These are phyloP conservation scores for Glossosoma conforme DNA, from an alignment of 1,140 invertebrate species.

Conservation along the genomic window DNA sequence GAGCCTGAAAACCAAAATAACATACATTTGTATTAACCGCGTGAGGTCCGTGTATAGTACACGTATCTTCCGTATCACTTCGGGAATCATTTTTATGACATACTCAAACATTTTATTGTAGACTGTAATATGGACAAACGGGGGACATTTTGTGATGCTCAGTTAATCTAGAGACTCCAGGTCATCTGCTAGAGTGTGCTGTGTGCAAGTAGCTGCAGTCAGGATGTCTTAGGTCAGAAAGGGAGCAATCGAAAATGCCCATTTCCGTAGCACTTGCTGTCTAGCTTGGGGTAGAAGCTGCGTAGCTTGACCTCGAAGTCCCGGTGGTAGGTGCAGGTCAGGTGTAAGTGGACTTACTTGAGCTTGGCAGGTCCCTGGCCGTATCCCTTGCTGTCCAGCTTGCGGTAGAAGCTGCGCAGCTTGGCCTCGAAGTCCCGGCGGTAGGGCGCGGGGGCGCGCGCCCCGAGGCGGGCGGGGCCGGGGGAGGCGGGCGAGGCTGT, in stretches of 20 bases:
- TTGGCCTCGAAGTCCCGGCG: slow-evolving; percentile 93
- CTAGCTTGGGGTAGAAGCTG: not conserved
- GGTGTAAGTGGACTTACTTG: slow-evolving; percentile 63
- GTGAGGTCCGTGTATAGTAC: not conserved
- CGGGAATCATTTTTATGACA: too few relatives aligned
- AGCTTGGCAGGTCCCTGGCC: slow-evolving; percentile 94
- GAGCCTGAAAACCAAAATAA: slow-evolving; percentile 56
- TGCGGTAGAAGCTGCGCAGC: slow-evolving; percentile 89
- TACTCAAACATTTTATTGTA: too few relatives aligned
- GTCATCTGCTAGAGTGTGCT: too few relatives aligned
- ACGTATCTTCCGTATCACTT: too few relatives aligned
- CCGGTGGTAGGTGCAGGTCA: too few relatives aligned
- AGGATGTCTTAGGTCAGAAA: too few relatives aligned
- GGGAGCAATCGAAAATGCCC: too few relatives aligned
- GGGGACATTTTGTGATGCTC: too few relatives aligned
- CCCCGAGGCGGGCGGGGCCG: slow-evolving; percentile 67
- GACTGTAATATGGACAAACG: too few relatives aligned
- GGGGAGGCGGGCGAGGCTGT: slow-evolving; percentile 75
- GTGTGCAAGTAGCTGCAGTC: too few relatives aligned
- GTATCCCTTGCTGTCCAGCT: slow-evolving; percentile 93
- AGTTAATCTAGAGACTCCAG: too few relatives aligned
- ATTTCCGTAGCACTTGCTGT: too few relatives aligned
- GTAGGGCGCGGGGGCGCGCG: slow-evolving; percentile 79
- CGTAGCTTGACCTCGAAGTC: not conserved
- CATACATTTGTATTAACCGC: not conserved